Conservation (phyloP, 92 coral and sea anemone species). For the Porites divaricata region DNA sequence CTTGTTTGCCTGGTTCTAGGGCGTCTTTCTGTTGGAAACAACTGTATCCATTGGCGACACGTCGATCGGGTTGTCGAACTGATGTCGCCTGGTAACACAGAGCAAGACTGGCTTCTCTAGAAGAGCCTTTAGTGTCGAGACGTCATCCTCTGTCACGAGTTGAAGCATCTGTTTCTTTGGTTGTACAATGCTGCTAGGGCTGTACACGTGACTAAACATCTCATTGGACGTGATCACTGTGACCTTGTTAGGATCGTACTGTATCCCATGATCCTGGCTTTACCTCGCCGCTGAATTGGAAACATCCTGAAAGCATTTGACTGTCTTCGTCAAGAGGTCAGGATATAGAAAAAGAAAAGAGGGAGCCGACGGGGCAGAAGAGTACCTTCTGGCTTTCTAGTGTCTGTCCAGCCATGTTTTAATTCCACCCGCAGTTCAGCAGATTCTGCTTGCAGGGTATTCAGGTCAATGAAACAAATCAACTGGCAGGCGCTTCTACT, state of each 20-base stretch:
- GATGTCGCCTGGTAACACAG: slow-evolving; percentile 60
- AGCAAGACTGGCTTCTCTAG: slow-evolving; percentile 49
- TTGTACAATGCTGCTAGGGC: slow-evolving; percentile 24
- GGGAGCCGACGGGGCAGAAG: slow-evolving; percentile 12
- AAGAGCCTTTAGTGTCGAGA: slow-evolving; percentile 25
- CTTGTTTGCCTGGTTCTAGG: too few species aligned
- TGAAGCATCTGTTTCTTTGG: slow-evolving; percentile 42
- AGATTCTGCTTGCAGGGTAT: too few species aligned
- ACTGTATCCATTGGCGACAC: too few species aligned
- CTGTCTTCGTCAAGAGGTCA: neutral
- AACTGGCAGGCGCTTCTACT: too few species aligned
- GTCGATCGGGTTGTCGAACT: too few species aligned
- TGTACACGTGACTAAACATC: slow-evolving; percentile 38
- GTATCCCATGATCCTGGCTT: slow-evolving; percentile 70
- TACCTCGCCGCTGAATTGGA: slow-evolving; percentile 23
- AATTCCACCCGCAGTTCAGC: too few species aligned
- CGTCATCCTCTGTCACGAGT: slow-evolving; percentile 35
- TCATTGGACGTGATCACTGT: slow-evolving; percentile 57
- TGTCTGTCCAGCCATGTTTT: too few species aligned
- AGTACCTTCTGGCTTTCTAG: neutral
- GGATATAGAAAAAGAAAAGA: neutral
- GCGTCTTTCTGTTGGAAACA: too few species aligned
- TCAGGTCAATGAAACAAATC: too few species aligned
- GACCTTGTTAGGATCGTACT: slow-evolving; percentile 53
- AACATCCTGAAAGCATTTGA: neutral